A percentile compares a stretch with the other conserved stretches of the same genome.
Conservation (phyloP, 1,140 invertebrate species). For the Himalopsyche phryganea region DNA sequence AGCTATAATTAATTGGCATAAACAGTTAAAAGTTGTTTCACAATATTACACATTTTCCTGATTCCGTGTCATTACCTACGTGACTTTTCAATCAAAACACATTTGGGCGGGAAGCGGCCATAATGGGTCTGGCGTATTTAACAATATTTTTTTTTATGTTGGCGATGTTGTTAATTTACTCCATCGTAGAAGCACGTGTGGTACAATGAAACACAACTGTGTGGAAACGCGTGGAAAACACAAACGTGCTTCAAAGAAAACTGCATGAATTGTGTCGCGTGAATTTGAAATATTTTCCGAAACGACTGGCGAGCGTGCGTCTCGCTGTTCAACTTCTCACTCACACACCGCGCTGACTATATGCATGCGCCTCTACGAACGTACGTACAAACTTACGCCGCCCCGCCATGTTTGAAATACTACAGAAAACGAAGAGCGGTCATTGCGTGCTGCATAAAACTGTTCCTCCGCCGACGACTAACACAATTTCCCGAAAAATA, state of each 20-base stretch:
- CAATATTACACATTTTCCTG: too few relatives aligned
- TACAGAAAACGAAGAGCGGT: constrained; percentile 7
- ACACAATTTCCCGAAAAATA: too few relatives aligned
- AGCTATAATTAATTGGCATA: too few relatives aligned
- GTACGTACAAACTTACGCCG: background rate
- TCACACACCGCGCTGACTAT: constrained; percentile 1
- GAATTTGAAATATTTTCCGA: constrained; percentile 11
- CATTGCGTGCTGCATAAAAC: background rate
- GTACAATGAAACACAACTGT: too few relatives aligned
- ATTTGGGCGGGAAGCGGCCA: constrained; percentile 23
- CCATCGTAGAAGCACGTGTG: too few relatives aligned
- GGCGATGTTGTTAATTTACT: constrained; percentile 1
- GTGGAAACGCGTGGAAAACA: constrained; percentile 8
- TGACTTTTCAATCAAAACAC: constrained; percentile 17
- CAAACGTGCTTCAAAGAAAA: constrained; percentile 17
- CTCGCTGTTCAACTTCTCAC: constrained; percentile 9
- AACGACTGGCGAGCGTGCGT: constrained; percentile 9
- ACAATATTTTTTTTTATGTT: background rate
- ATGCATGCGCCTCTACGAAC: background rate
- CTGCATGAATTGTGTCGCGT: constrained; percentile 9
- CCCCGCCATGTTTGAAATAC: constrained; percentile 13
- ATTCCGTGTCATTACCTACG: constrained; percentile 2
- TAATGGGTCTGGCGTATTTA: background rate
- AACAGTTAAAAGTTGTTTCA: too few relatives aligned
- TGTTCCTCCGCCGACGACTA: too few relatives aligned